Conservation (phyloP, 2,888 invertebrate genomes). For the Epinotia brunnichana region DNA sequence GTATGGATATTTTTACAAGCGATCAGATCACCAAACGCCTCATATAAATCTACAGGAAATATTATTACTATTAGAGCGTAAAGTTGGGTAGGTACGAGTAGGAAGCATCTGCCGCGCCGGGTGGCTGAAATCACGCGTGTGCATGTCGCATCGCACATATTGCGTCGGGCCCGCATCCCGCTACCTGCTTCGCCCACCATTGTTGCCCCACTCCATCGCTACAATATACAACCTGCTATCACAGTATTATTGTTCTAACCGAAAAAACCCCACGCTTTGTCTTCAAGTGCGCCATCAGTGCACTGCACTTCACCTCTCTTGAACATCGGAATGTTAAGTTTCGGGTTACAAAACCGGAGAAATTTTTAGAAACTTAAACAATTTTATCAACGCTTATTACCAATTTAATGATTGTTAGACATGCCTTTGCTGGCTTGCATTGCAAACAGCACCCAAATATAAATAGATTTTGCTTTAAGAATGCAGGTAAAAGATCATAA, state of each 20-base stretch:
- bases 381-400: constrained; percentile 13
- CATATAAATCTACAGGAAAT: constrained; percentile 43
- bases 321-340: constrained; percentile 59
- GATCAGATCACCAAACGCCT: background rate
- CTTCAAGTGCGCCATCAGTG: constrained; percentile 59
- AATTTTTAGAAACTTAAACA: constrained; percentile 45
- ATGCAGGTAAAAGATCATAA: constrained; percentile 65
- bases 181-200: constrained; percentile 72
- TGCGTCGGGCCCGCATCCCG: constrained; percentile 68
- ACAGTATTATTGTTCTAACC: constrained; percentile 72
- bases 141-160: constrained; percentile 66
- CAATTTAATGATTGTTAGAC: constrained; percentile 16
- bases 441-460: constrained; percentile 56
- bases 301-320: constrained; percentile 51
- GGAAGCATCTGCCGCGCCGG: constrained; percentile 67
- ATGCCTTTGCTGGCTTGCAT: constrained; percentile 44
- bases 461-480: constrained; percentile 53
- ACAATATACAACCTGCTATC: constrained; percentile 69
- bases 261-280: constrained; percentile 64
- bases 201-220: constrained; percentile 62
- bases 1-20: background rate
- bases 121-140: constrained; percentile 64
- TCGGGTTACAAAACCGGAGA: constrained; percentile 24
- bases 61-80: constrained; percentile 30
- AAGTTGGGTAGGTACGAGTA: constrained; percentile 31